Conservation (phyloP, 1,140 invertebrate species). For the Pseudomyrmex concolor region DNA sequence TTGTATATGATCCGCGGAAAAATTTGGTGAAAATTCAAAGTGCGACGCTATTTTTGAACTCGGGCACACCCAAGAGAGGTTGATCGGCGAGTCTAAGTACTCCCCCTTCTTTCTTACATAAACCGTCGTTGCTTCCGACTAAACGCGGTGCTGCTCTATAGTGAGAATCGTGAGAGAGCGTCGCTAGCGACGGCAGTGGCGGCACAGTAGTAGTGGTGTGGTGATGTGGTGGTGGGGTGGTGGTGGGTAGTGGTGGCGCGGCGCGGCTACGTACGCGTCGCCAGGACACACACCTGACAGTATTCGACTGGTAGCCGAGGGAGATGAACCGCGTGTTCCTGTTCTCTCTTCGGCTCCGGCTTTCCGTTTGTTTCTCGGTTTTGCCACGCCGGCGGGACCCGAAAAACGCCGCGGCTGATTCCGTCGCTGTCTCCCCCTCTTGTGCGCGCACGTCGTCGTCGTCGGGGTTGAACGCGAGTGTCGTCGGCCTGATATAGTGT, state of each 20-base stretch:
- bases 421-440: conserved; percentile 9
- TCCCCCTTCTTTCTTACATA: conserved; percentile 56
- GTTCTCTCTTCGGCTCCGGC: conserved; percentile 8
- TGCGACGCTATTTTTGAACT: background rate
- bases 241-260: background rate
- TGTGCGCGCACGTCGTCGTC: conserved; percentile 11
- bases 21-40: background rate
- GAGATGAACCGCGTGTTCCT: conserved; percentile 19
- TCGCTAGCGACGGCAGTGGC: conserved; percentile 1
- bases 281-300: conserved; percentile 62
- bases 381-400: background rate
- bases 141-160: conserved; percentile 32
- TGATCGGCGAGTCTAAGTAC: conserved; percentile 28
- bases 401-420: conserved; percentile 8
- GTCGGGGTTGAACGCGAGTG: conserved; percentile 18
- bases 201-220: background rate
- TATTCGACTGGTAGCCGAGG: conserved; percentile 54
- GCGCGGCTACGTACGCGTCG: conserved; percentile 40
- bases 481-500: background rate
- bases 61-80: background rate
- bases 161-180: conserved; percentile 21
- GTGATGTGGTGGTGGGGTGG: background rate
- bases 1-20: too few species aligned
- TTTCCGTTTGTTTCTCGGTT: conserved; percentile 13
- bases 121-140: conserved; percentile 51